Evolutionary conservation across 2,113 vertebrate species (phyloP), one percentile per base, ranked within the genome.

Genomic region (Bos javanicus): DNA sequence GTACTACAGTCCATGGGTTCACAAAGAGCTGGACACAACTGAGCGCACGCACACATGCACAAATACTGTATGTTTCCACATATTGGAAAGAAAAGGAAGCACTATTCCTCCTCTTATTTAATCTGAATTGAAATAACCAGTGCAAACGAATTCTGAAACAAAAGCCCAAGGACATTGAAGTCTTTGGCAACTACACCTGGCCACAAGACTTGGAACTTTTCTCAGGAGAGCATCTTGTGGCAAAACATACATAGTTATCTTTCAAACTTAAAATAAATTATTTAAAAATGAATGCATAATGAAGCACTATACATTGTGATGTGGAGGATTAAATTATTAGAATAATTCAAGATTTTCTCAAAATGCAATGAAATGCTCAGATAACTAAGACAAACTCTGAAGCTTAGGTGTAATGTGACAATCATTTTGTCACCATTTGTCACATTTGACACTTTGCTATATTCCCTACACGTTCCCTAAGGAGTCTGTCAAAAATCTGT

Each of bases 401-500:
- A n/a, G 64, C 9, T 50, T 64, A 57, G 28, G 43, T 46, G 48
- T 12, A 92, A 6, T 14, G 11, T 78, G 84, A 39, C 39, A n/a
- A 15, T 23, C 33, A 7, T 60, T 46, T 33, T 10, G n/a, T 11
- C 36, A 60, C 36, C 6, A 54, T 46, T 36, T 10, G n/a, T 11
- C 39, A 76, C 36, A 26, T 43, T 14, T 43, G 21, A 76, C 5
- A 57, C 56, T 92, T 17, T 33, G 25, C 23, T 62, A 57, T 16
- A 56, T 48, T 48, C 48, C 48, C 48, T 5, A 50, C 3, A 14
- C 15, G 43, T 92, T 85, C 43, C 78, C 48, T 39, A 64, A 64
- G 26, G 48, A 87, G 39, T 39, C 95, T 94, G 71, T 87, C 64
- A 97, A 96, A 74, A 36, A 39, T 30, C 95, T 94, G 76, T 83